Percentiles rank a stretch among this genome's conserved stretches.
Evolutionary conservation across 2,888 invertebrate species (phyloP).

Genomic region (Sphaeridia pumilis): DNA sequence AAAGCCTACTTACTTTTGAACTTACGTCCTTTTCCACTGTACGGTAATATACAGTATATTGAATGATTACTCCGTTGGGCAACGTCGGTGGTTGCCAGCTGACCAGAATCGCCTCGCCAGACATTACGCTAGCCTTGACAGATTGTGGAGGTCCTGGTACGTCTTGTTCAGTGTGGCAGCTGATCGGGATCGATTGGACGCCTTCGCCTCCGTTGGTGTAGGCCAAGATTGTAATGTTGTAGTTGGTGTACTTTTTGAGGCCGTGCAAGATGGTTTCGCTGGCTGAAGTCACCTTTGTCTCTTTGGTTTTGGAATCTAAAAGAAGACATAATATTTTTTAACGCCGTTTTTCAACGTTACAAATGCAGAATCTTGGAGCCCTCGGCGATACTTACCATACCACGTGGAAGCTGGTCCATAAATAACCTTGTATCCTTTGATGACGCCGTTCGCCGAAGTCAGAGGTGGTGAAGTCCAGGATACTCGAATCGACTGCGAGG

Average conservation of each 20-base stretch:
- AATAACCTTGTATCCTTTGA: slow-evolving; percentile 89
- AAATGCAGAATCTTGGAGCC: not conserved
- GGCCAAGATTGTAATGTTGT: slow-evolving; percentile 90
- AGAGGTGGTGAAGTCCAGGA: slow-evolving; percentile 90
- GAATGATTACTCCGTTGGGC: slow-evolving; percentile 83
- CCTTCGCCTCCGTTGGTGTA: slow-evolving; percentile 93
- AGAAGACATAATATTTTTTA: slow-evolving; percentile 9
- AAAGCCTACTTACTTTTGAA: not conserved
- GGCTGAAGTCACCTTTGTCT: slow-evolving; percentile 81
- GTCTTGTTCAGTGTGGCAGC: slow-evolving; percentile 91
- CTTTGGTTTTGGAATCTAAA: slow-evolving; percentile 75
- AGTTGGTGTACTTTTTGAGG: slow-evolving; percentile 88
- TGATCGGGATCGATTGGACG: slow-evolving; percentile 71
- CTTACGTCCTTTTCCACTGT: slow-evolving; percentile 37
- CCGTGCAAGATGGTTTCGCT: slow-evolving; percentile 88
- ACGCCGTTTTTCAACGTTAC: not conserved
- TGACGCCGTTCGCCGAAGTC: slow-evolving; percentile 82
- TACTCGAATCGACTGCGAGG: slow-evolving; percentile 85
- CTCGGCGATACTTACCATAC: slow-evolving; percentile 61
- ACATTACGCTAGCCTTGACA: slow-evolving; percentile 86
- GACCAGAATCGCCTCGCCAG: slow-evolving; percentile 76
- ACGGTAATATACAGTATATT: slow-evolving; percentile 70
- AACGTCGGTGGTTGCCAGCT: slow-evolving; percentile 88
- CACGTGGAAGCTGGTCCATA: slow-evolving; percentile 83
- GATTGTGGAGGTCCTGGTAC: slow-evolving; percentile 87